Evolutionary conservation across 2,113 vertebrate species (phyloP), one percentile per base, ranked within the genome.

Genomic region (Octodon degus): DNA sequence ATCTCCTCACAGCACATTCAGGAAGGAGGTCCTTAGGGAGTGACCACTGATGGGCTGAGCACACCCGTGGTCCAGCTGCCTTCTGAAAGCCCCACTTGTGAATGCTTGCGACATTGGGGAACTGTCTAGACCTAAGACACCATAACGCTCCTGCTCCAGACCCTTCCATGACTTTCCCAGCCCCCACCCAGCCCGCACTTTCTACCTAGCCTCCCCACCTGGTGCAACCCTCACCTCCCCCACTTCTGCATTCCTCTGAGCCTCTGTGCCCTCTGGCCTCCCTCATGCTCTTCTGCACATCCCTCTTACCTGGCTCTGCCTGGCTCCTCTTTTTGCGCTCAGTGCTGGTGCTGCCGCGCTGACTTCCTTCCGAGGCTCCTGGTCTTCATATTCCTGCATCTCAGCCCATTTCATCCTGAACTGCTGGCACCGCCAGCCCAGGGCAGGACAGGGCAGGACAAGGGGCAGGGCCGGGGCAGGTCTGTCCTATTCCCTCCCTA

Each of bases 241-340:
- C 13, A 34, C 1, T 3, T 0, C 63, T 68, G 43, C 17, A 37
- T 0, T 0, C 63, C 3, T 8, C 25, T n/a, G 27, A 30, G 53
- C 20, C 13, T 16, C 32, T 58, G 60, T 62, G 70, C 12, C 62
- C 53, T 77, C 67, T 62, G 7, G 4, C 60, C 13, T 50, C 2
- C 2, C 32, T 77, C 55, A 14, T 0, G 2, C 24, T 53, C n/a
- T 37, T 72, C 58, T 87, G 22, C 4, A 22, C 10, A 8, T 7
- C 5, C 1, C 10, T 24, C 19, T 72, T 20, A 47, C 37, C 70
- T 13, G 24, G 10, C 13, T 40, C 22, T 20, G 50, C n/a, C n/a
- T 20, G 81, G 60, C 2, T 19, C 34, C 67, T 30, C 43, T 47
- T 80, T 25, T 62, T 50, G 8, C 43, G 34, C 67, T 88, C 70